Conservation (phyloP, 1,140 invertebrate species). For the Aradophagus sp. region DNA sequence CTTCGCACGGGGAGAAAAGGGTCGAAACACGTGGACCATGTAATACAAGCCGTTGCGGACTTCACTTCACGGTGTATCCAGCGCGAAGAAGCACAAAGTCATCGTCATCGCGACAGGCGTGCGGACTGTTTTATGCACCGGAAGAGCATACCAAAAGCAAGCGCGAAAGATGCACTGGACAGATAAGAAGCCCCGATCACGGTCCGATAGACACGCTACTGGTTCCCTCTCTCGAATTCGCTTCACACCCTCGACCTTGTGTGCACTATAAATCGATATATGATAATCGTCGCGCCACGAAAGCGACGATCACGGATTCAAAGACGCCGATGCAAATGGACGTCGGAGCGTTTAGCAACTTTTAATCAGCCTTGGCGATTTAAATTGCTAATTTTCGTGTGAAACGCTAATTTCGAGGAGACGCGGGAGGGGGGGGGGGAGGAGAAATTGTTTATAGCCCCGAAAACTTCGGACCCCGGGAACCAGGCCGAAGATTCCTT, state of each 20-base stretch:
- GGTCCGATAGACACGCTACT: conserved; percentile 58
- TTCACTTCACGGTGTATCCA: conserved; percentile 24
- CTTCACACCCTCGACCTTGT: conserved; percentile 49
- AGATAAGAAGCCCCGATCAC: conserved; percentile 58
- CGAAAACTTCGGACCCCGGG: no score
- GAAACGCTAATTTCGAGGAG: no score
- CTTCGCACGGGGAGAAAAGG: conserved; percentile 1
- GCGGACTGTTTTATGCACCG: conserved; percentile 50
- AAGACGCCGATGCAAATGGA: conserved; percentile 29
- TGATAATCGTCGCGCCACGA: conserved; percentile 39
- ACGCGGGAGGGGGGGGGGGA: neutral
- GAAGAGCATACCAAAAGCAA: conserved; percentile 54
- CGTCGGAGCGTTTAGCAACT: conserved; percentile 17
- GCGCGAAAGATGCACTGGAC: conserved; percentile 41
- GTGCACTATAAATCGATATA: conserved; percentile 22
- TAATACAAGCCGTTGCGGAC: conserved; percentile 36
- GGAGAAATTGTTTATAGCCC: no score
- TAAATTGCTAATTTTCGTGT: conserved; percentile 6
- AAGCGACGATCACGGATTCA: conserved; percentile 22
- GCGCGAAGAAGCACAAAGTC: conserved; percentile 45
- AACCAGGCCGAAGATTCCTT: no score
- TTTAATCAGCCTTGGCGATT: conserved; percentile 9
- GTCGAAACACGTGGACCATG: conserved; percentile 24
- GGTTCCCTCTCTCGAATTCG: conserved; percentile 59
- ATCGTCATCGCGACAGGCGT: conserved; percentile 32